phyloP scores from a whole-genome alignment of 2,888 invertebrate genomes.

The Hoplodrina ambigua region DNA sequence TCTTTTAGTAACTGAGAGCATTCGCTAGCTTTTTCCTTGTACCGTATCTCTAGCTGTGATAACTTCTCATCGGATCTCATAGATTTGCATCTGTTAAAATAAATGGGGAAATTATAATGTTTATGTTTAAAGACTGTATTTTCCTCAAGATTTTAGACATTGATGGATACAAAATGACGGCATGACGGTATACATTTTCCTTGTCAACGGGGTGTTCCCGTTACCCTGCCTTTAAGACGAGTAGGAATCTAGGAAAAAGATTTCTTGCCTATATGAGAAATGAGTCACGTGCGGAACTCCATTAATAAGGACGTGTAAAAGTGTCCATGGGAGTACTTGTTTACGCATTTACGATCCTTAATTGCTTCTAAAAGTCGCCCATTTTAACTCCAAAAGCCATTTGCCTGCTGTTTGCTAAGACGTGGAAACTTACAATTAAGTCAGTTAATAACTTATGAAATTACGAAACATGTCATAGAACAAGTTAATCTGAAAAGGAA shows the following conservation, averaged over 20 bases:
- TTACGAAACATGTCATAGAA: constrained; percentile 11
- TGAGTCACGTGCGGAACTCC: background rate
- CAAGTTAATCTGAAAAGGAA: constrained; percentile 6
- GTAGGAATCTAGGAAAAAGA: constrained; percentile 4
- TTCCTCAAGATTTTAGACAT: background rate
- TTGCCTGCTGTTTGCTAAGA: background rate
- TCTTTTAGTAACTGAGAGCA: constrained; percentile 73
- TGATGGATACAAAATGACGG: background rate
- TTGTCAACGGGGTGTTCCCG: constrained; percentile 26
- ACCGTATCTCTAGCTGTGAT: constrained; percentile 72
- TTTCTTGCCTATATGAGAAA: background rate
- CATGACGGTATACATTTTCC: background rate
- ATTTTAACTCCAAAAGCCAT: background rate
- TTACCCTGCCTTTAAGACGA: background rate
- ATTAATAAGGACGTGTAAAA: background rate
- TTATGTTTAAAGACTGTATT: background rate
- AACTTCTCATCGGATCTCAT: constrained; percentile 80
- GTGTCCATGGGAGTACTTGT: background rate
- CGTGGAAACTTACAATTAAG: background rate
- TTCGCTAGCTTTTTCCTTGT: constrained; percentile 77
- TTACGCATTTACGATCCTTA: background rate
- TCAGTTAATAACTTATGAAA: background rate
- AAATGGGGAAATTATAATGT: background rate
- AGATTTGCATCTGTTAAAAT: constrained; percentile 70
- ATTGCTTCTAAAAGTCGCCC: background rate